These are phyloP conservation scores for Eubucco bourcierii DNA, from an alignment of 2,113 vertebrate genomes.

Conservation along the genomic window DNA sequence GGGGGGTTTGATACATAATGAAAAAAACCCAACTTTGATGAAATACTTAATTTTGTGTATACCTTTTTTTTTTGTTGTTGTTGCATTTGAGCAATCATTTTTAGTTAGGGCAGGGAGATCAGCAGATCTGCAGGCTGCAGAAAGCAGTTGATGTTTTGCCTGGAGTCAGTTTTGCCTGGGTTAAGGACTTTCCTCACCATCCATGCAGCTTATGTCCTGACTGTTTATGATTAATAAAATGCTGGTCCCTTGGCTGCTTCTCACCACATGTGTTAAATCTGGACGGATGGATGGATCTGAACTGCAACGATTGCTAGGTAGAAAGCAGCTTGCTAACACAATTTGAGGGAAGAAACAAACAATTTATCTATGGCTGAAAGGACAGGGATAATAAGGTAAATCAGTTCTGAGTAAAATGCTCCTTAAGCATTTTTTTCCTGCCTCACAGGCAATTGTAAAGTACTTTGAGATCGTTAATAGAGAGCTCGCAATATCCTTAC, in stretches of 20 bases:
- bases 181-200: background rate
- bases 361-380: background rate
- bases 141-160: background rate
- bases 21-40: background rate
- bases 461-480: background rate
- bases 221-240: slow-evolving; percentile 6
- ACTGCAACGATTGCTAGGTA: background rate
- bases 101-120: background rate
- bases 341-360: slow-evolving; percentile 1
- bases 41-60: background rate
- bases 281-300: background rate
- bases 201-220: background rate
- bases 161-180: background rate
- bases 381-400: background rate
- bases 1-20: no score
- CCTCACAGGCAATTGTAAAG: background rate
- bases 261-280: background rate
- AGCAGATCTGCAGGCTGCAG: background rate
- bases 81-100: background rate
- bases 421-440: background rate
- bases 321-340: background rate
- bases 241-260: background rate
- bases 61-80: background rate
- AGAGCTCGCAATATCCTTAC: background rate
- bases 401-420: background rate